Percentiles rank a stretch among this genome's conserved stretches.
Conservation (phyloP, 2,888 invertebrate genomes). For the Heterodera filipjevi region DNA sequence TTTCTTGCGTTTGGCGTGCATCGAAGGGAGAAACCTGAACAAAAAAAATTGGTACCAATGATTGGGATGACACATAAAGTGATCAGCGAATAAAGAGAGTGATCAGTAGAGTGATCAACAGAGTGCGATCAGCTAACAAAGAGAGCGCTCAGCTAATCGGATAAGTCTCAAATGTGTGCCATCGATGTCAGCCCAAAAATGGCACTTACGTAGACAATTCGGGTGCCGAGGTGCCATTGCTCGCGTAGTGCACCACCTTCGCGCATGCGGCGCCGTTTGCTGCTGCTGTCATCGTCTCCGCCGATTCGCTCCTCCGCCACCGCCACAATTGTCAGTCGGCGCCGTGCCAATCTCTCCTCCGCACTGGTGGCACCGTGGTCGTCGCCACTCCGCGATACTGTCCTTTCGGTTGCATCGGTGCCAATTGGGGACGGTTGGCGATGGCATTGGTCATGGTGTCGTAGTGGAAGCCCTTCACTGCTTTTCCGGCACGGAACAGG, state of each 20-base stretch:
- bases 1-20: slow-evolving; percentile 1
- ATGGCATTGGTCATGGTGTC: background rate
- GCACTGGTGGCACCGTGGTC: background rate
- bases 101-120: background rate
- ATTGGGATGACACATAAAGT: slow-evolving; percentile 4
- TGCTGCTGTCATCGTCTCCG: slow-evolving; percentile 31
- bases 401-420: background rate
- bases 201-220: background rate
- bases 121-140: too few species aligned
- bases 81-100: slow-evolving; percentile 27
- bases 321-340: slow-evolving; percentile 46
- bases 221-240: background rate
- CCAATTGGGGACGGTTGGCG: background rate
- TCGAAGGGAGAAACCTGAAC: slow-evolving; percentile 21
- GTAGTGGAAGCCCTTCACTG: slow-evolving; percentile 3
- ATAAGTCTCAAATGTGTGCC: too few species aligned
- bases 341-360: slow-evolving; percentile 23
- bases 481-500: slow-evolving; percentile 13
- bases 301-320: slow-evolving; percentile 38
- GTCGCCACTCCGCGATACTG: background rate
- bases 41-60: too few species aligned
- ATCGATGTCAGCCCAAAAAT: too few species aligned
- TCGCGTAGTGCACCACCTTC: slow-evolving; percentile 39
- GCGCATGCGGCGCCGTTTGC: slow-evolving; percentile 22
- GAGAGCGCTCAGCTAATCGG: too few species aligned